Evolutionary conservation across 1,140 invertebrate species (phyloP).

Genomic region (Wiebesia pumilae): DNA sequence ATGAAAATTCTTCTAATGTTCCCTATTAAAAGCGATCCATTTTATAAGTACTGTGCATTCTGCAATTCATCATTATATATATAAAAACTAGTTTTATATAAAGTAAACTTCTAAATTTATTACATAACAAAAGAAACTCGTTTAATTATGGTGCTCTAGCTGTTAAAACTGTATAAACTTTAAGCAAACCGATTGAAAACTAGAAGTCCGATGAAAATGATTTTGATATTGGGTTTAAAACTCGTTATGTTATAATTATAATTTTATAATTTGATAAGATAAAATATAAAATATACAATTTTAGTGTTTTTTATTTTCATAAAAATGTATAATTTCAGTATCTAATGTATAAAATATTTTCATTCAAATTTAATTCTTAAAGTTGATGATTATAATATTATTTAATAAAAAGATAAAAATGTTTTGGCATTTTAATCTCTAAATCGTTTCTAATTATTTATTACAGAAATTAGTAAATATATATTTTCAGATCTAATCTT

Average conservation of each 20-base stretch:
- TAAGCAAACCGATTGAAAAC: neutral
- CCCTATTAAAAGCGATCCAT: neutral
- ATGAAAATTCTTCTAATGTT: neutral
- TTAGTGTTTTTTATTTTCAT: too few relatives aligned
- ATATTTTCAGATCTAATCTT: too few relatives aligned
- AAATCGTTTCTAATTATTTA: too few relatives aligned
- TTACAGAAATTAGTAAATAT: too few relatives aligned
- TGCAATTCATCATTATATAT: neutral
- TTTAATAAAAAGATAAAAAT: too few relatives aligned
- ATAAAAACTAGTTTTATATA: neutral
- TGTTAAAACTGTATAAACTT: neutral
- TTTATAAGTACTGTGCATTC: neutral
- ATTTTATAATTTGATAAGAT: too few relatives aligned
- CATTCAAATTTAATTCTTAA: too few relatives aligned
- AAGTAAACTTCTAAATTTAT: neutral
- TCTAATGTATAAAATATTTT: too few relatives aligned
- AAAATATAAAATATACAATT: too few relatives aligned
- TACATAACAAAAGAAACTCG: slow-evolving; percentile 4
- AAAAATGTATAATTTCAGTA: too few relatives aligned
- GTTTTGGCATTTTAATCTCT: too few relatives aligned
- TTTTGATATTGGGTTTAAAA: neutral
- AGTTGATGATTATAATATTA: too few relatives aligned
- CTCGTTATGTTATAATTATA: neutral
- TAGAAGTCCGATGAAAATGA: neutral
- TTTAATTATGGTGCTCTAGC: neutral